Conservation (phyloP, 2,797 vertebrate genomes). For the Gouania willdenowi region DNA sequence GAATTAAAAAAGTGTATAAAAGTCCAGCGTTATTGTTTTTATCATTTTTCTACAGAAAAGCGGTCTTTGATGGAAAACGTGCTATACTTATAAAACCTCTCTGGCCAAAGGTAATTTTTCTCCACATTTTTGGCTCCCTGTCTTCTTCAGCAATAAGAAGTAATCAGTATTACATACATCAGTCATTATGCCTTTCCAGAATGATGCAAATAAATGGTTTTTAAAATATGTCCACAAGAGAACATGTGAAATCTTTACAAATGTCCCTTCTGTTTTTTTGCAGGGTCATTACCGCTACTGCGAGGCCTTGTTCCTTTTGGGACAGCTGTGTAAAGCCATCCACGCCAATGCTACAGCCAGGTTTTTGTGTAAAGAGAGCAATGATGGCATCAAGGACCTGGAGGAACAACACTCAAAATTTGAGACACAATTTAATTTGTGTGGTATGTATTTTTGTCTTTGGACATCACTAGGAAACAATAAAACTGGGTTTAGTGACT, state of each 20-base stretch:
- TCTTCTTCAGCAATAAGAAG: no score
- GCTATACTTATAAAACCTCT: conserved; percentile 80
- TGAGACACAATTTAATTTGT: no score
- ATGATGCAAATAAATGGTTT: no score
- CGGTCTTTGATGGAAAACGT: conserved; percentile 86
- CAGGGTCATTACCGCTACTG: conserved; percentile 94
- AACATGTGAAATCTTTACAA: no score
- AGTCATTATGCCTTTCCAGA: no score
- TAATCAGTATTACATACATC: no score
- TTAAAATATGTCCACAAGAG: no score
- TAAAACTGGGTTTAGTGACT: no score
- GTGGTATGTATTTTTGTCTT: no score
- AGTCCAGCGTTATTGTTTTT: not conserved
- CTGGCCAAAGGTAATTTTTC: conserved; percentile 87
- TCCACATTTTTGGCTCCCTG: not conserved
- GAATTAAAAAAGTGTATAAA: not conserved
- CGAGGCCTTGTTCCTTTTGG: conserved; percentile 83
- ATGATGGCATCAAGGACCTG: conserved; percentile 79
- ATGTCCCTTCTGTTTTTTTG: not conserved
- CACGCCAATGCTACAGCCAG: conserved; percentile 79
- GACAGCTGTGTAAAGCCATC: conserved; percentile 73
- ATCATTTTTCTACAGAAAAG: conserved; percentile 74
- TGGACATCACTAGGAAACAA: no score
- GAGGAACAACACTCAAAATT: conserved; percentile 75
- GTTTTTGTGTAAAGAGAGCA: conserved; percentile 65